Base-by-base conservation (phyloP, 2,113 vertebrate species). In the Menura novaehollandiae region DNA sequence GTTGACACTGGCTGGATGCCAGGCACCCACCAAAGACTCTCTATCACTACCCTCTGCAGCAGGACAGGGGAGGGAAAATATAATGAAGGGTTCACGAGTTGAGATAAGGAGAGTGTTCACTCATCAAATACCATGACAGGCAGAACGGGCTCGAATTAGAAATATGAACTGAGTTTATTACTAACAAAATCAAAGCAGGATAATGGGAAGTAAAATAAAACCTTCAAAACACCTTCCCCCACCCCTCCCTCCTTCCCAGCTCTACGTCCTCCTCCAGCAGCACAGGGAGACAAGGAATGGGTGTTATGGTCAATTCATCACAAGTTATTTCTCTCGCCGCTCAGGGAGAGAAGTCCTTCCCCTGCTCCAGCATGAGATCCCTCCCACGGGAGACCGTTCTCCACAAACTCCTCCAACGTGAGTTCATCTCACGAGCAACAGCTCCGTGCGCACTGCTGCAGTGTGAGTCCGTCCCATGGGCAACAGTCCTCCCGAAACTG, bases 371-470 rank as follows among this genome's bases (percentile, higher is more conserved):
- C 7, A 52, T n/a, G 19, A 85, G n/a, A 56, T 23, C 6, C 7
- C 16, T 28, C 1, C 22, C 46, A 52, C 0, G 0, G 15, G 18
- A 60, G 33, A 52, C 46, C 27, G 18, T 4, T 60, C 18, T 60
- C 10, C 33, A 18, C 18, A 1, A 68, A 44, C 15, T 46, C 28
- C 23, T 62, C 19, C 21, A 7, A 53, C 1, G 1, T 2, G 15
- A 46, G 47, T 28, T 39, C 39, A 28, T 19, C 28, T 46, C 2
- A 0, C 13, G 18, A 69, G 23, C 66, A 69, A 32, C 13, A n/a
- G 13, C 62, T 6, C 47, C 10, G 39, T 46, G 39, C 9, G 5
- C 44, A 27, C 22, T 44, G 28, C 33, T 69, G 33, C 64, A 78
- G 23, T 3, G 1, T 9, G 10, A 39, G 55, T 60, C 27, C 39